phyloP scores from a whole-genome alignment of 92 coral and sea anemone species.

The Phenganax subtilis region DNA sequence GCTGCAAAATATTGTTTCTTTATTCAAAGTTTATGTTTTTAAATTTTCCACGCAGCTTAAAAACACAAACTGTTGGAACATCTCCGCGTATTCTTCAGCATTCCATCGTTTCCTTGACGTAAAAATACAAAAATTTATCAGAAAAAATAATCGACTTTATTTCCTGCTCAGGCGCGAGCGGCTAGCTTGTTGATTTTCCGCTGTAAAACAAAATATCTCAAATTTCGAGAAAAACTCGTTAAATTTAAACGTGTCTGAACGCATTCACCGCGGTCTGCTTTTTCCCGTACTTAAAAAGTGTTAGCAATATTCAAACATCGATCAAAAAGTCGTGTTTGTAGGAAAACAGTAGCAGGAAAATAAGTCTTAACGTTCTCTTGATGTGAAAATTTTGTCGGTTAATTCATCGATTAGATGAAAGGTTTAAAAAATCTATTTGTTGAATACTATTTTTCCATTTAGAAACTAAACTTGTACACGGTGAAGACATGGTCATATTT shows the following conservation, averaged over 20 bases:
- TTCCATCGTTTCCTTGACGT: neutral
- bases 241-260: neutral
- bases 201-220: neutral
- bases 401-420: too few relatives aligned
- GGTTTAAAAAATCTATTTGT: too few relatives aligned
- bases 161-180: slow-evolving; percentile 2
- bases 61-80: neutral
- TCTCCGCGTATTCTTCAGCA: neutral
- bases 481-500: too few relatives aligned
- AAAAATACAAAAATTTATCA: neutral
- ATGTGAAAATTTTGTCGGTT: too few relatives aligned
- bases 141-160: neutral
- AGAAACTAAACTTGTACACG: too few relatives aligned
- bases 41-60: too few relatives aligned
- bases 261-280: neutral
- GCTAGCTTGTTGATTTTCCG: neutral
- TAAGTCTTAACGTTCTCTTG: too few relatives aligned
- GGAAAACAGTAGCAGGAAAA: too few relatives aligned
- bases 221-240: neutral
- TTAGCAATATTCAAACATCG: neutral
- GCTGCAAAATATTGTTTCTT: too few relatives aligned
- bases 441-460: too few relatives aligned
- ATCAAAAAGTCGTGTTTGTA: neutral
- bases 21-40: too few relatives aligned
- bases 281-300: neutral